Conservation (phyloP, 2,113 vertebrate genomes). For the Opisthocomus hoazin region DNA sequence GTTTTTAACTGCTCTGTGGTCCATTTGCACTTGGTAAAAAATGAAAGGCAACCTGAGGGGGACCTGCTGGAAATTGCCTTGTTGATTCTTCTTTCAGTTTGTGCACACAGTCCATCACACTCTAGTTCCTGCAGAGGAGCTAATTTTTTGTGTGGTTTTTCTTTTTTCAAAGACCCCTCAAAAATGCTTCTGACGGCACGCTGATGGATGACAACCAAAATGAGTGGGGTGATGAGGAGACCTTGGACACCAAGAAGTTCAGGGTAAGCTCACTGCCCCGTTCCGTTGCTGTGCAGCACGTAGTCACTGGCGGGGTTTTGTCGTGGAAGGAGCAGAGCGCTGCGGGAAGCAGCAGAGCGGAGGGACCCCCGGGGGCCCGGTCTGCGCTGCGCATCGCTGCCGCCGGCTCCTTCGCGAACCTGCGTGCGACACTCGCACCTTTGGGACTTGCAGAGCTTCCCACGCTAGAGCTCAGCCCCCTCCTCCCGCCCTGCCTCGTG, state of each 20-base stretch:
- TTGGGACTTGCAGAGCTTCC: neutral
- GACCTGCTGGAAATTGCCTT: neutral
- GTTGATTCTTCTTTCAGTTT: neutral
- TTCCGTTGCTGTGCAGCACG: neutral
- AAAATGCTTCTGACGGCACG: conserved; percentile 87
- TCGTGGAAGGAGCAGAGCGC: fast-evolving
- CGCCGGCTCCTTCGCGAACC: neutral
- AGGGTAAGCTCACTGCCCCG: conserved; percentile 73
- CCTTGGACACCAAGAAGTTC: conserved; percentile 88
- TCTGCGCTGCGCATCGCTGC: neutral
- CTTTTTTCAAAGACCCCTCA: conserved; percentile 81
- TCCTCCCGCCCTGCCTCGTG: neutral
- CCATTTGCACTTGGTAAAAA: neutral
- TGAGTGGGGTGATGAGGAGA: conserved; percentile 90
- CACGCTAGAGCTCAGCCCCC: neutral
- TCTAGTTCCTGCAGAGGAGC: neutral
- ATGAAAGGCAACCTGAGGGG: neutral
- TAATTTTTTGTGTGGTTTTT: neutral
- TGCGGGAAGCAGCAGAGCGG: neutral
- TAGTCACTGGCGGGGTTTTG: neutral
- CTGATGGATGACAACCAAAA: conserved; percentile 95
- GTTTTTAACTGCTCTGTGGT: neutral
- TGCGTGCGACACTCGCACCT: neutral
- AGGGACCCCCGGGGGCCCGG: neutral
- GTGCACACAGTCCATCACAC: neutral